These are phyloP conservation scores for Mimachlamys varia DNA, from an alignment of 2,888 invertebrate species.

Conservation along the genomic window DNA sequence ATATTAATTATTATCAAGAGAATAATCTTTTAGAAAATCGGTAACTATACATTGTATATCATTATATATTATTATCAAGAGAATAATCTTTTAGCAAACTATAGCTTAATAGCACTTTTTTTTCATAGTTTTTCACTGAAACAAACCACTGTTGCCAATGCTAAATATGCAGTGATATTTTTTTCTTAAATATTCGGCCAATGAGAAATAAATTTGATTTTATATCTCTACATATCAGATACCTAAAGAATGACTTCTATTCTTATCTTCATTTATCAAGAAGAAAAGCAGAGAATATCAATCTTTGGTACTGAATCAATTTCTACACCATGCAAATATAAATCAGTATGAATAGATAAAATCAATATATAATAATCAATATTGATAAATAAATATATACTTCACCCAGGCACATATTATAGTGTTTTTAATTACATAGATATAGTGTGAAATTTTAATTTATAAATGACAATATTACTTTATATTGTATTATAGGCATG, in stretches of 20 bases:
- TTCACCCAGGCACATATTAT: not conserved
- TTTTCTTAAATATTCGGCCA: not conserved
- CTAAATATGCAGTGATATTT: not conserved
- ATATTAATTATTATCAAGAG: too few species aligned
- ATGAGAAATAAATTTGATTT: not conserved
- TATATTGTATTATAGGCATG: not conserved
- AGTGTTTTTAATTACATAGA: not conserved
- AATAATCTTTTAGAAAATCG: too few species aligned
- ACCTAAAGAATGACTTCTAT: not conserved
- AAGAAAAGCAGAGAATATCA: not conserved
- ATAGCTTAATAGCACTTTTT: too few species aligned
- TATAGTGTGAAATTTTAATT: not conserved
- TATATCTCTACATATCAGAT: not conserved
- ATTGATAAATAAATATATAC: not conserved
- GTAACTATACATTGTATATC: too few species aligned
- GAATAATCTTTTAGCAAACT: too few species aligned
- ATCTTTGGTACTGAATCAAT: not conserved
- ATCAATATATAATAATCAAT: not conserved
- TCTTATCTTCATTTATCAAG: not conserved
- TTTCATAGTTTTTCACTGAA: too few species aligned
- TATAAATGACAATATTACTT: not conserved
- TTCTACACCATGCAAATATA: not conserved
- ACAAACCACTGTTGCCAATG: not conserved
- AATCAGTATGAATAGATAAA: not conserved
- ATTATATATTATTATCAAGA: too few species aligned